Base-by-base conservation (phyloP, 2,888 invertebrate species). In the Andrena marginata region DNA sequence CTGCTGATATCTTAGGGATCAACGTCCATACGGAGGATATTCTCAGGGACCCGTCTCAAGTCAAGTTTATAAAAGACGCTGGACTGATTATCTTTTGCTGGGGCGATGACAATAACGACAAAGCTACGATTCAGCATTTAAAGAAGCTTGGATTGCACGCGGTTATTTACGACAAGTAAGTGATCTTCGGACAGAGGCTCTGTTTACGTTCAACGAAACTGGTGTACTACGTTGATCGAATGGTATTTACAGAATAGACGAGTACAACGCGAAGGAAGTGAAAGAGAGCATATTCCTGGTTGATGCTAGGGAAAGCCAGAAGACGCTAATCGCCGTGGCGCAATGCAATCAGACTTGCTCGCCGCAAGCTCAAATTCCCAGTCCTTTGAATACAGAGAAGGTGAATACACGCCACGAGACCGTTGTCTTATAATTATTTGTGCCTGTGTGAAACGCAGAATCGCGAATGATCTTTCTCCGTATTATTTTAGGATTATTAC, bases 71-170 rank as follows among this genome's bases (percentile, higher is more conserved):
- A 2, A 97, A 96, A 88, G 96, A 97, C 89, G 96, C 96, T 20
- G 97, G 97, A 13, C 95, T 99, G 72, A 96, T 99, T 5, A 96
- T 99, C 84, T 99, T 99, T 94, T 98, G 98, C 92, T 99, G 99
- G 99, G 99, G 99, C 33, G 99, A 99, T 90, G 98, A 99, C 91
- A 98, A 98, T 93, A 98, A 99, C 90, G 97, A 98, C 93, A 97
- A 97, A 85, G 96, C 96, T 59, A 98, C 97, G 0, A 98, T 99
- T 74, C 96, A 96, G 91, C 96, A 97, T 92, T 95, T 99, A 48
- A 99, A 99, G 93, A 96, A 97, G 84, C 95, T 98, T 90, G 99
- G 99, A 1, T 95, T 99, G 49, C 98, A 99, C 93, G 99, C 98
- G 62, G 97, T 99, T 76, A 99, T 99, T 92, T 99, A 99, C 92